These are phyloP conservation scores for Helicolenus hilgendorfi DNA, from an alignment of 2,797 vertebrate genomes.

Conservation along the genomic window DNA sequence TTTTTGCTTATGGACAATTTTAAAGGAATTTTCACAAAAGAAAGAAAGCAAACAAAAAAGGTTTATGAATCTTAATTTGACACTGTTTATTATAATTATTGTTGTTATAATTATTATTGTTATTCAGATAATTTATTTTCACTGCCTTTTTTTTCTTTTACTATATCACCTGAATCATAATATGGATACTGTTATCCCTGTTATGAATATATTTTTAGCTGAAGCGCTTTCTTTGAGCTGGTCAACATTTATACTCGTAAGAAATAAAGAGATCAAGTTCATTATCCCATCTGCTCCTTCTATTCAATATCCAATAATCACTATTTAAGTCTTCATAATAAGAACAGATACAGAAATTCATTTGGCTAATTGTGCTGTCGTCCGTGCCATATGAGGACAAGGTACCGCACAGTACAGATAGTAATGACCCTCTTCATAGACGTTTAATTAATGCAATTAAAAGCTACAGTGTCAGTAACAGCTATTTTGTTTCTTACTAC, in stretches of 20 bases:
- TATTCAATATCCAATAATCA: constrained; percentile 26
- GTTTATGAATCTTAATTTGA: constrained; percentile 85
- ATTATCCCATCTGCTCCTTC: constrained; percentile 52
- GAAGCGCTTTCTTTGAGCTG: constrained; percentile 83
- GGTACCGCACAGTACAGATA: background rate
- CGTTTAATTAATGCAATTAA: background rate
- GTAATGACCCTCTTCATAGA: background rate
- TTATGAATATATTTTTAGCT: constrained; percentile 87
- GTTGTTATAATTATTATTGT: constrained; percentile 84
- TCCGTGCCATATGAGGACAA: background rate
- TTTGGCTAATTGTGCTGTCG: background rate
- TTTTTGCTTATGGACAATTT: constrained; percentile 81
- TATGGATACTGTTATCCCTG: constrained; percentile 77
- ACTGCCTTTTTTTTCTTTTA: constrained; percentile 73
- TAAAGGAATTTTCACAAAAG: constrained; percentile 76
- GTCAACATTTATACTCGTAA: constrained; percentile 84
- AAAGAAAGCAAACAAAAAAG: constrained; percentile 73
- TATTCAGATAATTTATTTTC: constrained; percentile 91
- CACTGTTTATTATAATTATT: constrained; percentile 86
- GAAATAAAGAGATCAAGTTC: constrained; percentile 82
- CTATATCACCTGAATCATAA: constrained; percentile 77
- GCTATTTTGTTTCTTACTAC: constrained; percentile 9
- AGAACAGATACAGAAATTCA: constrained; percentile 8
- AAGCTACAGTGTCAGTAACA: background rate
- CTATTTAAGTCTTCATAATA: background rate